phyloP scores from a whole-genome alignment of 2,113 vertebrate genomes.

The Phocoena sinus region DNA sequence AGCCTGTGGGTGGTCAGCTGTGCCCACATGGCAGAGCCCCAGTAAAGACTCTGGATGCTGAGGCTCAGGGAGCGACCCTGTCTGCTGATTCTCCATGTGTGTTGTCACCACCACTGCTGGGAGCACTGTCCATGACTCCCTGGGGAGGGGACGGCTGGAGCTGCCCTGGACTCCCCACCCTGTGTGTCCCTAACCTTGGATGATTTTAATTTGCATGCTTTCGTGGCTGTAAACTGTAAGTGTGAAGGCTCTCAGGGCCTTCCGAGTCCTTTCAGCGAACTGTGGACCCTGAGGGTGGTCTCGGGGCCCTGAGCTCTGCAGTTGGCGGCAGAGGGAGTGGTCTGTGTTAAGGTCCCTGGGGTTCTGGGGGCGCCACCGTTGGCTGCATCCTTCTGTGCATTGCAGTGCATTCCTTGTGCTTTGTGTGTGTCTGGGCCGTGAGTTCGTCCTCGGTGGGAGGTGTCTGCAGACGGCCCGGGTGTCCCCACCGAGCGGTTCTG shows the following conservation, averaged over 20 bases:
- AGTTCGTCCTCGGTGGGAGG: fast-evolving
- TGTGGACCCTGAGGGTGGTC: too few species aligned
- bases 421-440: fast-evolving
- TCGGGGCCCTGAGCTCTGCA: not conserved
- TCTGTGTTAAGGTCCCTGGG: too few species aligned
- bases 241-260: not conserved
- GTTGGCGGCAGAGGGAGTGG: not conserved
- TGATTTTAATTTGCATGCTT: not conserved
- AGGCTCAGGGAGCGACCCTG: not conserved
- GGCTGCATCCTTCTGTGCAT: not conserved
- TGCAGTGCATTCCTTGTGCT: fast-evolving
- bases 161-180: not conserved
- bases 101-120: not conserved
- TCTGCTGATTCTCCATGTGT: not conserved
- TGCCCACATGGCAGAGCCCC: not conserved
- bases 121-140: not conserved
- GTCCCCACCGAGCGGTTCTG: not conserved
- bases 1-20: not conserved
- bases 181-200: not conserved
- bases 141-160: too few species aligned
- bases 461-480: too few species aligned
- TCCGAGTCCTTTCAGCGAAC: not conserved
- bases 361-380: not conserved
- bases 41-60: not conserved
- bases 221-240: too few species aligned